Evolutionary conservation across 2,797 vertebrate genomes (phyloP).

Genomic region (Pantherophis vulpinus): DNA sequence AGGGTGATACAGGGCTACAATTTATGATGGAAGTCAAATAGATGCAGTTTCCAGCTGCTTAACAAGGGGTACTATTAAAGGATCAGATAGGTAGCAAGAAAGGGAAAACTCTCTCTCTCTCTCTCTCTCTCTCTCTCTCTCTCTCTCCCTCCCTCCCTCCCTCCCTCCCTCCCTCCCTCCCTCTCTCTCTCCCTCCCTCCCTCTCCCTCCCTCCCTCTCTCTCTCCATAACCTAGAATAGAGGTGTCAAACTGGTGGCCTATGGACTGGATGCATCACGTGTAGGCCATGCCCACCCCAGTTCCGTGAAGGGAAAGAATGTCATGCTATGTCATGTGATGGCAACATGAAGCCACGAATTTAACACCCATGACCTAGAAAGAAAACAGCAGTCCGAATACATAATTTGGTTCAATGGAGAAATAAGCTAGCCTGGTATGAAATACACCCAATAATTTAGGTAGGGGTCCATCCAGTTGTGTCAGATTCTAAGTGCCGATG

Average conservation of each 20-base stretch:
- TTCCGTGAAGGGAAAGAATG: too few relatives aligned
- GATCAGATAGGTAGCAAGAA: not conserved
- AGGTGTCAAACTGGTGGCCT: too few relatives aligned
- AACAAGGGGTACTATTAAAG: not conserved
- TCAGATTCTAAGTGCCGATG: not conserved
- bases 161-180: not conserved
- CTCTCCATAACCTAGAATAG: not conserved
- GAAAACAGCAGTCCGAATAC: not conserved
- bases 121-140: not conserved
- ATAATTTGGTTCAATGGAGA: not conserved
- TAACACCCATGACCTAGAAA: not conserved
- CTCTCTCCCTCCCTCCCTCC: not conserved
- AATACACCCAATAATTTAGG: not conserved
- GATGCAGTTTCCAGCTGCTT: not conserved
- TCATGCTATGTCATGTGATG: too few relatives aligned
- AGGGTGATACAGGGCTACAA: not conserved
- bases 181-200: not conserved
- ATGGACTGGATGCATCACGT: accelerated
- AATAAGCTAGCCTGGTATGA: not conserved
- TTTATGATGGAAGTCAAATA: not conserved
- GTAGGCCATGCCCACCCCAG: too few relatives aligned
- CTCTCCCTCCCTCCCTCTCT: not conserved
- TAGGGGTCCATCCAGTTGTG: too few relatives aligned
- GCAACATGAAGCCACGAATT: too few relatives aligned
- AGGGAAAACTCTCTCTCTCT: not conserved